These are phyloP conservation scores for Prorops nasuta DNA, from an alignment of 1,140 invertebrate species.

Conservation along the genomic window DNA sequence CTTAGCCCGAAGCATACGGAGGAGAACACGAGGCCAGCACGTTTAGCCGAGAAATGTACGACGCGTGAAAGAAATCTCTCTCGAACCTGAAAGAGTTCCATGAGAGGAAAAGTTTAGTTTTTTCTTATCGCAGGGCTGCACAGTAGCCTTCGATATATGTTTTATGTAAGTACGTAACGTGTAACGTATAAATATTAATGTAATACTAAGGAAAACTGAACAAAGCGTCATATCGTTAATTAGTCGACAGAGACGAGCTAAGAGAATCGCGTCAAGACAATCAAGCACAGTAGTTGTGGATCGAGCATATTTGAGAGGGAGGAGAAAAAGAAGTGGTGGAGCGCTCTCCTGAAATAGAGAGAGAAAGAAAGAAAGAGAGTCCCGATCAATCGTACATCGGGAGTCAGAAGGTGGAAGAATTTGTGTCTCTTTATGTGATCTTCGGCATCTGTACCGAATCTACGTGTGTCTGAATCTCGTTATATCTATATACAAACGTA, in stretches of 20 bases:
- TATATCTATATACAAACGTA: neutral
- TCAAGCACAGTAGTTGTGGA: slow-evolving; percentile 42
- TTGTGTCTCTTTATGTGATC: slow-evolving; percentile 31
- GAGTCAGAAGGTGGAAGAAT: neutral
- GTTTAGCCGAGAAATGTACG: neutral
- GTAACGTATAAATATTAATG: slow-evolving; percentile 2
- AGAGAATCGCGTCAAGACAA: slow-evolving; percentile 52
- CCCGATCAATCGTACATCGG: neutral
- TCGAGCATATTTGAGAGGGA: slow-evolving; percentile 14
- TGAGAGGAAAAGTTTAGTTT: slow-evolving; percentile 3
- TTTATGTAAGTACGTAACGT: slow-evolving; percentile 12
- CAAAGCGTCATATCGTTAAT: neutral
- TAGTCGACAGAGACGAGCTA: slow-evolving; percentile 15
- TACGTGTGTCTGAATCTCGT: slow-evolving; percentile 9
- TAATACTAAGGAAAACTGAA: neutral
- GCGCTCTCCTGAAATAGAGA: neutral
- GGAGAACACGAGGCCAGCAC: neutral
- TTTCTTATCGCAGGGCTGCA: too few relatives aligned
- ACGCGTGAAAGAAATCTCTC: neutral
- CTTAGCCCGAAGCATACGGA: too few relatives aligned
- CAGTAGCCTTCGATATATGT: slow-evolving; percentile 6
- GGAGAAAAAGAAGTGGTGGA: neutral
- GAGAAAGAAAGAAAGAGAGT: slow-evolving; percentile 1
- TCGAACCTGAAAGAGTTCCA: neutral
- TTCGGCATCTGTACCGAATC: slow-evolving; percentile 23